Evolutionary conservation across 2,797 vertebrate genomes (phyloP).

Genomic region (Tamandua tetradactyla): DNA sequence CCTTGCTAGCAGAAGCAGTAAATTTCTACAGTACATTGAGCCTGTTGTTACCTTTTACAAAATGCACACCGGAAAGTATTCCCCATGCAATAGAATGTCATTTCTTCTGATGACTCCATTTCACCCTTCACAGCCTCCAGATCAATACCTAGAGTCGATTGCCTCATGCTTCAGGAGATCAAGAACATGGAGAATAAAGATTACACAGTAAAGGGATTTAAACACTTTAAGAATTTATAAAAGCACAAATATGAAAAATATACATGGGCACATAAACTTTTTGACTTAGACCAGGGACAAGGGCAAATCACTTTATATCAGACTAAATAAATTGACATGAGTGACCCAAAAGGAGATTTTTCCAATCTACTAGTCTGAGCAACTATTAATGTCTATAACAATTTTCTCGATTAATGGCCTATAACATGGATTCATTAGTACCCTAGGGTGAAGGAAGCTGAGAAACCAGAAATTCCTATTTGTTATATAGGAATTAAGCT

Average conservation of each 20-base stretch:
- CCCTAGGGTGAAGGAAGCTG: not conserved
- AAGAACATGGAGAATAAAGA: not conserved
- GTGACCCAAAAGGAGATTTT: not conserved
- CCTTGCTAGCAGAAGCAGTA: not conserved
- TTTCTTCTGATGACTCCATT: not conserved
- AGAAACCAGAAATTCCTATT: not conserved
- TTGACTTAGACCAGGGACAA: not conserved
- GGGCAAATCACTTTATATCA: not conserved
- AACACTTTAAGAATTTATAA: not conserved
- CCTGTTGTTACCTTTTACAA: not conserved
- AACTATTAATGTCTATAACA: not conserved
- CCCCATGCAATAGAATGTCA: not conserved
- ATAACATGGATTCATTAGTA: not conserved
- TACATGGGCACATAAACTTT: not conserved
- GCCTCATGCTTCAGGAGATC: not conserved
- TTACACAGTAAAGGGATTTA: not conserved
- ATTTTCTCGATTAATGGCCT: not conserved
- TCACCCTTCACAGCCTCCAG: not conserved
- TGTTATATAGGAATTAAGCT: not conserved
- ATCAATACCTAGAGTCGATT: not conserved
- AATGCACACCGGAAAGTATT: not conserved
- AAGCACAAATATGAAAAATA: not conserved
- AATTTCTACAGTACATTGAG: not conserved
- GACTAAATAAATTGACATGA: not conserved
- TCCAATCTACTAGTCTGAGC: not conserved